phyloP scores from a whole-genome alignment of 2,888 invertebrate species.

The Melanotus villosus region DNA sequence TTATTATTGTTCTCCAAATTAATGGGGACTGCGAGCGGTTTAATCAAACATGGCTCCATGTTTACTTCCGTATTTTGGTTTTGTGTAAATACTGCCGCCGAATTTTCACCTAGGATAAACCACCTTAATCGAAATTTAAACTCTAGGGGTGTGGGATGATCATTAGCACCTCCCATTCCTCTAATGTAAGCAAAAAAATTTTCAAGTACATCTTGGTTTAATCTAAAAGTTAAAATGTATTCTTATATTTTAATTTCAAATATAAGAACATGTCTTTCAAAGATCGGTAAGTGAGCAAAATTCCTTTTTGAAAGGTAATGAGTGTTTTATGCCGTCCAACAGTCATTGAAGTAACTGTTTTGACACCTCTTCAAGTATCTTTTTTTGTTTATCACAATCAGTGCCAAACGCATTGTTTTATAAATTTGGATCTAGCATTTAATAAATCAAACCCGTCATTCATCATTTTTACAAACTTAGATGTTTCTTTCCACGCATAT shows the following conservation, averaged over 20 bases:
- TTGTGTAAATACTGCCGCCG: slow-evolving; percentile 1
- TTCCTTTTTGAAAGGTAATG: slow-evolving; percentile 41
- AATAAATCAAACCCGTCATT: slow-evolving; percentile 46
- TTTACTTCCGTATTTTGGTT: slow-evolving; percentile 21
- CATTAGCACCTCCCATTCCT: slow-evolving; percentile 26
- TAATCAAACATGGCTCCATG: slow-evolving; percentile 9
- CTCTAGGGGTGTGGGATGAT: slow-evolving; percentile 8
- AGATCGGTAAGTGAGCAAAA: slow-evolving; percentile 16
- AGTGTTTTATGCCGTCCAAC: slow-evolving; percentile 30
- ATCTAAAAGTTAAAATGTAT: slow-evolving; percentile 13
- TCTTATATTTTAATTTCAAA: slow-evolving; percentile 1
- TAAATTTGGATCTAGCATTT: slow-evolving; percentile 36
- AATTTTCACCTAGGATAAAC: slow-evolving; percentile 6
- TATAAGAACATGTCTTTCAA: slow-evolving; percentile 6
- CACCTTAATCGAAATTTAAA: neutral
- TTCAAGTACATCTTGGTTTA: slow-evolving; percentile 18
- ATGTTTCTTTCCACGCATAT: slow-evolving; percentile 19
- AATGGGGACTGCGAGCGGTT: no score
- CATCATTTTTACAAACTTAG: slow-evolving; percentile 18
- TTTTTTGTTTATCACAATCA: slow-evolving; percentile 23
- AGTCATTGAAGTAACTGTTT: slow-evolving; percentile 17
- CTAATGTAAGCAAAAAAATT: slow-evolving; percentile 24
- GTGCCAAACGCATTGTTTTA: slow-evolving; percentile 33
- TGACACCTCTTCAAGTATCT: slow-evolving; percentile 10
- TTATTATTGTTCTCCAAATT: no score